A percentile compares a stretch with the other conserved stretches of the same genome.
Evolutionary conservation across 1,140 invertebrate genomes (phyloP).

Genomic region (Nixonia krombeini): DNA sequence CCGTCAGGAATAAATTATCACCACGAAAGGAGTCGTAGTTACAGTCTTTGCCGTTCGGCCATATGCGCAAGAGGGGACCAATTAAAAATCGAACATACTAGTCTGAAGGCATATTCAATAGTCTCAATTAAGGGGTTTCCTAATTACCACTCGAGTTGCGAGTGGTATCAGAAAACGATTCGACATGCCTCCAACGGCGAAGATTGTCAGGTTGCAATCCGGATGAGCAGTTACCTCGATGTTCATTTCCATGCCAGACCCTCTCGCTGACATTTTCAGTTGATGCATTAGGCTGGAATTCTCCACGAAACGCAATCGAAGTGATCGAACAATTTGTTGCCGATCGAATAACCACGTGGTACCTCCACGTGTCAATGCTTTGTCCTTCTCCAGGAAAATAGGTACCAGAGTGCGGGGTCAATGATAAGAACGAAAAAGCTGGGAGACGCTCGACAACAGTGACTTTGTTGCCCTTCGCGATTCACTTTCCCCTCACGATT

Average conservation of each 20-base stretch:
- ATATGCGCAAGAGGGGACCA: constrained; percentile 27
- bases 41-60: constrained; percentile 14
- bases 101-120: constrained; percentile 56
- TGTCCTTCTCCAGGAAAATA: constrained; percentile 5
- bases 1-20: neutral
- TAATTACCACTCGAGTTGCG: constrained; percentile 59
- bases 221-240: neutral
- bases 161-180: constrained; percentile 62
- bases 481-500: constrained; percentile 35
- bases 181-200: constrained; percentile 50
- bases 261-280: no score
- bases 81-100: constrained; percentile 56
- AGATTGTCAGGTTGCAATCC: constrained; percentile 13
- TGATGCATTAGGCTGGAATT: no score
- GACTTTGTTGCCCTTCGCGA: constrained; percentile 12
- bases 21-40: constrained; percentile 11
- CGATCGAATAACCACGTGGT: no score
- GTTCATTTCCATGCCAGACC: no score
- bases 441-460: constrained; percentile 5
- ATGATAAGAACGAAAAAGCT: constrained; percentile 26
- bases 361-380: constrained; percentile 28
- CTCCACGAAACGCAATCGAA: no score
- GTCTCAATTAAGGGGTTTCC: constrained; percentile 59
- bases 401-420: constrained; percentile 26
- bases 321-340: no score